Conservation (phyloP, 1,140 invertebrate species). For the Leucophenga varia region DNA sequence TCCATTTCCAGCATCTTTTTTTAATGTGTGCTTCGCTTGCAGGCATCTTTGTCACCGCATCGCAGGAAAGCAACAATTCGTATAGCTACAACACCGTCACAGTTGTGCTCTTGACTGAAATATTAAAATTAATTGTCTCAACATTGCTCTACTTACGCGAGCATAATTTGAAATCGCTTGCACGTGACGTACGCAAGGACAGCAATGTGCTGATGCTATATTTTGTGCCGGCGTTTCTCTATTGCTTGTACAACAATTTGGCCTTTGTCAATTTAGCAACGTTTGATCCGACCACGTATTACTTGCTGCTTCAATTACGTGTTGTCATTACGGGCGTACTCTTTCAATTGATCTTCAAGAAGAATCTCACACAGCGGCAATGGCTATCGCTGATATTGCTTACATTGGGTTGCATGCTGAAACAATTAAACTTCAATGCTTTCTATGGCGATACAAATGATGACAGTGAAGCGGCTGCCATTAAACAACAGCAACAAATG, state of each 20-base stretch:
- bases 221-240: slow-evolving; percentile 86
- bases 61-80: slow-evolving; percentile 75
- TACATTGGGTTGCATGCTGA: slow-evolving; percentile 88
- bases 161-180: slow-evolving; percentile 60
- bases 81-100: slow-evolving; percentile 88
- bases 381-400: slow-evolving; percentile 87
- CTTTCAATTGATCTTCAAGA: slow-evolving; percentile 87
- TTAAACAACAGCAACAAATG: slow-evolving; percentile 11
- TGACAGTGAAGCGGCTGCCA: slow-evolving; percentile 29
- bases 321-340: slow-evolving; percentile 90
- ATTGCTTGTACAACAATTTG: slow-evolving; percentile 95
- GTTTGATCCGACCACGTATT: slow-evolving; percentile 95
- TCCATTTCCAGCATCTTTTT: not conserved
- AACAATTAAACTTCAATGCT: slow-evolving; percentile 75
- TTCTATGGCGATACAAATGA: slow-evolving; percentile 41
- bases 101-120: slow-evolving; percentile 86
- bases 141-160: slow-evolving; percentile 70
- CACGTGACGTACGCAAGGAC: slow-evolving; percentile 62
- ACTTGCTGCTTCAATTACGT: slow-evolving; percentile 86
- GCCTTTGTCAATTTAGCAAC: slow-evolving; percentile 86
- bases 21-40: slow-evolving; percentile 12
- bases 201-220: slow-evolving; percentile 77
- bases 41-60: slow-evolving; percentile 90
- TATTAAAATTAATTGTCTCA: slow-evolving; percentile 79
- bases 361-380: slow-evolving; percentile 77